phyloP scores from a whole-genome alignment of 2,113 vertebrate genomes.

The Peromyscus polionotus region DNA sequence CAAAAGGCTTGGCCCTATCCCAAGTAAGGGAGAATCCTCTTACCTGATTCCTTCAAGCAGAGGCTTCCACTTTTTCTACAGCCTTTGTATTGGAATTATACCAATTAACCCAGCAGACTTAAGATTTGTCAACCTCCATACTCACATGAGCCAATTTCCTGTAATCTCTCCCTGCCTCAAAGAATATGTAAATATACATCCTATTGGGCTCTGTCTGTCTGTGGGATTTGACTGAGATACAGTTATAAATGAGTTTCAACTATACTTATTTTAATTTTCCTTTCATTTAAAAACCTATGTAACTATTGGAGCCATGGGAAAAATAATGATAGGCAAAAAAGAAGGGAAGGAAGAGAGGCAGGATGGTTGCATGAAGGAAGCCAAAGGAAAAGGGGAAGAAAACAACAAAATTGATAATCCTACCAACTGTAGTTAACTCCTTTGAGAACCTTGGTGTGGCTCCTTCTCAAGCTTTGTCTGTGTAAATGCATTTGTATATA shows the following conservation, averaged over 20 bases:
- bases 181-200: not conserved
- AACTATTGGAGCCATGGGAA: not conserved
- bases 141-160: not conserved
- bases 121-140: not conserved
- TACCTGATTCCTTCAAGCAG: not conserved
- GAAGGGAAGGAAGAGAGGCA: not conserved
- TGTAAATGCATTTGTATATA: not conserved
- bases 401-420: not conserved
- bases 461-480: not conserved
- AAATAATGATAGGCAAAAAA: not conserved
- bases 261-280: not conserved
- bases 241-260: not conserved
- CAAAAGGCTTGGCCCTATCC: not conserved
- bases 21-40: not conserved
- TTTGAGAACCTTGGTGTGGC: not conserved
- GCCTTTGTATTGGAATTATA: not conserved
- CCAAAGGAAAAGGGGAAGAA: not conserved
- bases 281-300: conserved; percentile 14
- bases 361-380: not conserved
- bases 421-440: not conserved
- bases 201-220: not conserved
- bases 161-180: not conserved
- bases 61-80: not conserved
- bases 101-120: not conserved
- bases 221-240: not conserved